Percentiles rank a stretch among this genome's conserved stretches.
phyloP scores from a whole-genome alignment of 2,797 vertebrate genomes.

The Urophycis tenuis region DNA sequence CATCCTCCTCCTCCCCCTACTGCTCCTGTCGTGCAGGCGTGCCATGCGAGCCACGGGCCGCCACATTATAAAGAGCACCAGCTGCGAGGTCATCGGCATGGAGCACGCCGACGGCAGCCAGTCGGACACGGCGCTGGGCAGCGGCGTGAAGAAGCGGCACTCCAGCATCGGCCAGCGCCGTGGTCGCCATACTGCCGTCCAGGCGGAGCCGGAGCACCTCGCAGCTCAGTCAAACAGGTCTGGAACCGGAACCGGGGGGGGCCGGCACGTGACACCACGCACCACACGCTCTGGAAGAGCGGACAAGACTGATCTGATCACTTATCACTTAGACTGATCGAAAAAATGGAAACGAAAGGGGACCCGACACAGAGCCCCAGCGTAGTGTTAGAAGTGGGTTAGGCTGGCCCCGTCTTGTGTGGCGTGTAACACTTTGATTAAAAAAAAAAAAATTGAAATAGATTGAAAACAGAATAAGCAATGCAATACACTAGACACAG shows the following conservation, averaged over 20 bases:
- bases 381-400: not conserved
- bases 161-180: conserved; percentile 92
- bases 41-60: conserved; percentile 86
- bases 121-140: conserved; percentile 94
- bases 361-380: not conserved
- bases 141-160: conserved; percentile 88
- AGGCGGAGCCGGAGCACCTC: conserved; percentile 93
- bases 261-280: not conserved
- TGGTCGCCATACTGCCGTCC: conserved; percentile 87
- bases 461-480: not conserved
- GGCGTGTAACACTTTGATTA: no score
- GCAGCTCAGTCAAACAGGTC: conserved; percentile 94
- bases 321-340: no score
- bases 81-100: conserved; percentile 91
- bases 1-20: not conserved
- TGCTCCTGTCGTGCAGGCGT: conserved; percentile 67
- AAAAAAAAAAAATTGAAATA: not conserved
- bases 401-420: no score
- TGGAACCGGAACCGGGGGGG: conserved; percentile 6
- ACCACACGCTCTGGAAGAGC: not conserved
- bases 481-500: not conserved
- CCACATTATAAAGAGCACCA: conserved; percentile 93
- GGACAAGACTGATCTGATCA: no score
- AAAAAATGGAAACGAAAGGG: not conserved
- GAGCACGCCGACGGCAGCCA: conserved; percentile 96